These are phyloP conservation scores for Drosophila suzukii DNA, from an alignment of 1,140 invertebrate species.

Conservation along the genomic window DNA sequence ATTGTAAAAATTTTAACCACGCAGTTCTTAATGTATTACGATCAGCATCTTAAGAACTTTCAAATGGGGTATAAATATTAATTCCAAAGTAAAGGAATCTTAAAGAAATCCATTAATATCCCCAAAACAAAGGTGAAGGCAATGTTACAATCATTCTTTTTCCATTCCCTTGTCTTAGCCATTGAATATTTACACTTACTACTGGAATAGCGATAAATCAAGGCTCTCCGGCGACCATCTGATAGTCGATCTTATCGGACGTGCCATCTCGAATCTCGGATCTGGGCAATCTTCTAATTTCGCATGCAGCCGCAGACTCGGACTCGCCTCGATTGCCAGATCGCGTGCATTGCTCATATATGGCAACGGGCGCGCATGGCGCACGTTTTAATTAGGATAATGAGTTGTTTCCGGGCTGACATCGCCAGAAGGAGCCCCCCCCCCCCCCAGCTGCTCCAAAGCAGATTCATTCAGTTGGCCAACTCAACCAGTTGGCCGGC, in stretches of 20 bases:
- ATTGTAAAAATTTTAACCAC: too few relatives aligned
- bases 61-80: background rate
- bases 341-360: constrained; percentile 82
- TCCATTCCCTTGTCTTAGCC: background rate
- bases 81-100: too few relatives aligned
- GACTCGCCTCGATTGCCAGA: constrained; percentile 73
- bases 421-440: constrained; percentile 21
- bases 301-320: constrained; percentile 67
- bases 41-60: too few relatives aligned
- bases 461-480: constrained; percentile 43
- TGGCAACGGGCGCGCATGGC: constrained; percentile 77
- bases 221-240: constrained; percentile 24
- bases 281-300: constrained; percentile 68
- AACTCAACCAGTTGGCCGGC: constrained; percentile 17
- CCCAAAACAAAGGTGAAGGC: too few relatives aligned
- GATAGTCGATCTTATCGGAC: constrained; percentile 33
- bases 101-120: too few relatives aligned
- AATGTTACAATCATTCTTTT: background rate
- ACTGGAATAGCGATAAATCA: constrained; percentile 28
- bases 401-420: constrained; percentile 82
- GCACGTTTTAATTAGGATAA: constrained; percentile 84
- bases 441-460: background rate
- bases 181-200: constrained; percentile 23
- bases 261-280: constrained; percentile 44
- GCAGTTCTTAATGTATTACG: too few relatives aligned